A percentile compares a stretch with the other conserved stretches of the same genome.
Conservation (phyloP, 2,888 invertebrate genomes). For the Neoitamus cyanurus region DNA sequence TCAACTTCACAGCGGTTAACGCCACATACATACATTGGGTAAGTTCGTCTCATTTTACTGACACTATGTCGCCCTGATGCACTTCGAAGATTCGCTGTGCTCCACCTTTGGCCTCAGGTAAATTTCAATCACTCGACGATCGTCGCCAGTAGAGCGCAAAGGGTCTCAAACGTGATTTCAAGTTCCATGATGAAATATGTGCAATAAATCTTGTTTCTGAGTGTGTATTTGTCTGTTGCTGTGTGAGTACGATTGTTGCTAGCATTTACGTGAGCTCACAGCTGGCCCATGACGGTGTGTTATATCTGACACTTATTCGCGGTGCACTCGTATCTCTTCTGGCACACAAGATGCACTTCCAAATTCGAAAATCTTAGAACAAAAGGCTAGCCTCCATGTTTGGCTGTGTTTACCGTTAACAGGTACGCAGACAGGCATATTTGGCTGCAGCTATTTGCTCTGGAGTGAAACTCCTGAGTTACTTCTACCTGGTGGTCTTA, state of each 20-base stretch:
- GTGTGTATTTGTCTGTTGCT: neutral
- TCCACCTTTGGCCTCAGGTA: neutral
- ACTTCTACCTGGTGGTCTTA: constrained; percentile 37
- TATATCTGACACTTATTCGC: constrained; percentile 13
- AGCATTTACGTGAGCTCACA: constrained; percentile 4
- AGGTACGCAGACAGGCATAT: neutral
- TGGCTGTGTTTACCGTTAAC: neutral
- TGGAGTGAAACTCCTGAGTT: neutral
- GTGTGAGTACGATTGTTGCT: neutral
- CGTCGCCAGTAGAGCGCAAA: neutral
- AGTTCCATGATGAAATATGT: constrained; percentile 3
- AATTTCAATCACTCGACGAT: neutral
- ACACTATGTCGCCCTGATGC: neutral
- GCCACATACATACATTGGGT: neutral
- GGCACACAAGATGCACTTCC: constrained; percentile 4
- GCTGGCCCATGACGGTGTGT: neutral
- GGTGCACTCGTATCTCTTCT: constrained; percentile 8
- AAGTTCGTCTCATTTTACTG: neutral
- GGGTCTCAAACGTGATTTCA: constrained; percentile 13
- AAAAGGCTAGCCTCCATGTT: constrained; percentile 6
- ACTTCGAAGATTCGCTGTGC: neutral
- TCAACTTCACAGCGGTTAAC: neutral
- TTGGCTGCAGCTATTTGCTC: neutral
- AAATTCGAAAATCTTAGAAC: constrained; percentile 18
- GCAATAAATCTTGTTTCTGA: neutral